Percentiles rank a stretch among this genome's conserved stretches.
These are phyloP conservation scores for Artemia sinica DNA, from an alignment of 2,888 invertebrate species.

Conservation along the genomic window DNA sequence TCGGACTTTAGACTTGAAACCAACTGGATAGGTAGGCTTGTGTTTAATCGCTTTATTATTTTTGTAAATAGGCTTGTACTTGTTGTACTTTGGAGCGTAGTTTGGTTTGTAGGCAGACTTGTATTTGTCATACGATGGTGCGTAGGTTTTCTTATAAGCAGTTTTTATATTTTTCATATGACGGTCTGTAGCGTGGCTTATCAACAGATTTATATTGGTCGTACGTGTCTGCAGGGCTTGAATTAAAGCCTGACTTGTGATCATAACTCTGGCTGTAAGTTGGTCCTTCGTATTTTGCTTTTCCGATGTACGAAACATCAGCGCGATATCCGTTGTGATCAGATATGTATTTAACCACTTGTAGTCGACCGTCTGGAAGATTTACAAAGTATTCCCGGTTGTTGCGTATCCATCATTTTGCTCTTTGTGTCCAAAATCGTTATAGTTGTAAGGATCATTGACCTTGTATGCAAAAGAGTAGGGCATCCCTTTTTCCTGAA, in stretches of 20 bases:
- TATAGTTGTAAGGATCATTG: constrained; percentile 39
- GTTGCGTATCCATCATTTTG: constrained; percentile 46
- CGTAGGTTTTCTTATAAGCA: no score
- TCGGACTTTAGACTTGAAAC: no score
- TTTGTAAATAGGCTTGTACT: no score
- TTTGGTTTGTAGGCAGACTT: no score
- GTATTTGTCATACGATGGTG: no score
- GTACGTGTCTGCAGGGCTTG: no score
- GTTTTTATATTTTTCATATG: no score
- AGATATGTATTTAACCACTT: constrained; percentile 24
- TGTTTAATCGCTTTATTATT: no score
- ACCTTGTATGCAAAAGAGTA: constrained; percentile 17
- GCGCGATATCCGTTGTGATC: constrained; percentile 24
- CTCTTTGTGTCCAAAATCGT: constrained; percentile 59
- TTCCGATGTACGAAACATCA: constrained; percentile 11
- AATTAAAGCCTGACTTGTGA: no score
- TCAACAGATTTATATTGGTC: no score
- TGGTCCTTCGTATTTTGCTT: constrained; percentile 2
- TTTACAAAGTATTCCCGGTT: constrained; percentile 54
- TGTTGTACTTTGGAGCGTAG: no score
- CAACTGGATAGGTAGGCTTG: no score
- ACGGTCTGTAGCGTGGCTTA: not conserved
- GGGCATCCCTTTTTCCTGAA: not conserved
- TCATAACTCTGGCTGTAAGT: not conserved
- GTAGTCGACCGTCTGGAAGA: constrained; percentile 19